Evolutionary conservation across 2,888 invertebrate genomes (phyloP).

Genomic region (Ichneumon xanthorius): DNA sequence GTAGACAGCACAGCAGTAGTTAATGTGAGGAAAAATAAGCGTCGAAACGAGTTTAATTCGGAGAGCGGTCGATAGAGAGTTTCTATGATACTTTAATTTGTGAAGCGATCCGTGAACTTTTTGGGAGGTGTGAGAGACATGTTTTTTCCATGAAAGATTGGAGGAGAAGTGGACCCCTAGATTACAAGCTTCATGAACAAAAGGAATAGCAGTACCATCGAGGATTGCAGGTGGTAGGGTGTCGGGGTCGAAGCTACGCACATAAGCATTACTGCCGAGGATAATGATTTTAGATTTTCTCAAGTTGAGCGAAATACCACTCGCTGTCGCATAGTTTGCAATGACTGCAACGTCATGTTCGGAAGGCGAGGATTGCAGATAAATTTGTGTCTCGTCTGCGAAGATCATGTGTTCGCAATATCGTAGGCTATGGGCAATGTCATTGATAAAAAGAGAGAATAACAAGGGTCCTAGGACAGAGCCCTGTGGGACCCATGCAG

Average conservation of each 20-base stretch:
- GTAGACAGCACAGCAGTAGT: too few relatives aligned
- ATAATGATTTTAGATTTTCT: background rate
- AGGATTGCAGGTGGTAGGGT: background rate
- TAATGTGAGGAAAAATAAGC: too few relatives aligned
- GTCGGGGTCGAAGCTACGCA: background rate
- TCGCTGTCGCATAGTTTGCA: background rate
- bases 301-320: slow-evolving; percentile 13
- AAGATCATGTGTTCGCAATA: slow-evolving; percentile 25
- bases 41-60: too few relatives aligned
- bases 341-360: slow-evolving; percentile 16
- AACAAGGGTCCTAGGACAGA: slow-evolving; percentile 28
- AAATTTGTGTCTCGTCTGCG: slow-evolving; percentile 51
- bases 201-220: background rate
- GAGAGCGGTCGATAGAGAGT: too few relatives aligned
- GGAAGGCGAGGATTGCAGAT: background rate
- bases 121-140: too few relatives aligned
- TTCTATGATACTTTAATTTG: too few relatives aligned
- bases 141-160: background rate
- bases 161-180: slow-evolving; percentile 47
- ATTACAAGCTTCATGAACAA: slow-evolving; percentile 9
- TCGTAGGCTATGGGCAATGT: background rate
- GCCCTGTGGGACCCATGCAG: slow-evolving; percentile 16
- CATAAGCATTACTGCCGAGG: background rate
- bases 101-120: too few relatives aligned
- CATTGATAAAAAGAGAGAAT: slow-evolving; percentile 47